phyloP scores from a whole-genome alignment of 2,888 invertebrate genomes.

The Priocnemis perturbator region DNA sequence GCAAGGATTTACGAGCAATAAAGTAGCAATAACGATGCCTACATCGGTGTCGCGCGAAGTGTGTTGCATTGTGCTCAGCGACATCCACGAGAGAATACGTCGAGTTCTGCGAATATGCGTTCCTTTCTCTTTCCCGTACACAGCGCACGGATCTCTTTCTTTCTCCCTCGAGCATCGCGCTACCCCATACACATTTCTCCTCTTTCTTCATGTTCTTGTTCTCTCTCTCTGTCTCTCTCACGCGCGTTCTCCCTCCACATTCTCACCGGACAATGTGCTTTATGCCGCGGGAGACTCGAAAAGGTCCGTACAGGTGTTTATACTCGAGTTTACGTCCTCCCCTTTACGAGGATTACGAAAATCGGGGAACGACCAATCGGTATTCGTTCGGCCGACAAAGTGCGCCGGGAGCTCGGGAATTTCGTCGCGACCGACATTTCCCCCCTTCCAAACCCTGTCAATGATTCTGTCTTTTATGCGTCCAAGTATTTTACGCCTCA shows the following conservation, averaged over 20 bases:
- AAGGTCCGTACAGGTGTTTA: constrained; percentile 57
- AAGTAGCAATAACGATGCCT: constrained; percentile 68
- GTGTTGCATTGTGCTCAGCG: constrained; percentile 42
- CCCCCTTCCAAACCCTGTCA: too few relatives aligned
- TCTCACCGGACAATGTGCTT: constrained; percentile 47
- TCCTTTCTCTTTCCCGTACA: too few relatives aligned
- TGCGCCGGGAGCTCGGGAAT: too few relatives aligned
- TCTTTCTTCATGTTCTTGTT: background rate
- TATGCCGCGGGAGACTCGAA: constrained; percentile 41
- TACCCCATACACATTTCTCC: background rate
- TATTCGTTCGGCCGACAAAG: too few relatives aligned
- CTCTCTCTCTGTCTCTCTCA: background rate
- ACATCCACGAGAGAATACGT: constrained; percentile 10
- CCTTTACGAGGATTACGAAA: too few relatives aligned
- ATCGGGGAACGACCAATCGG: too few relatives aligned
- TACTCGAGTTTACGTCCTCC: constrained; percentile 44
- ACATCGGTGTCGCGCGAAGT: constrained; percentile 49
- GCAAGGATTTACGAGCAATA: constrained; percentile 66
- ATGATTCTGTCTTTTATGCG: too few relatives aligned
- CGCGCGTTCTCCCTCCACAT: background rate
- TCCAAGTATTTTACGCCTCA: too few relatives aligned
- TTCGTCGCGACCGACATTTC: too few relatives aligned
- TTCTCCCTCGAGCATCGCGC: background rate
- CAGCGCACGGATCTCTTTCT: constrained; percentile 1
- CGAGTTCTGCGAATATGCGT: constrained; percentile 14